Percentiles rank a stretch among this genome's conserved stretches.
Evolutionary conservation across 1,140 invertebrate genomes (phyloP).

Genomic region (Drosophila nannoptera): DNA sequence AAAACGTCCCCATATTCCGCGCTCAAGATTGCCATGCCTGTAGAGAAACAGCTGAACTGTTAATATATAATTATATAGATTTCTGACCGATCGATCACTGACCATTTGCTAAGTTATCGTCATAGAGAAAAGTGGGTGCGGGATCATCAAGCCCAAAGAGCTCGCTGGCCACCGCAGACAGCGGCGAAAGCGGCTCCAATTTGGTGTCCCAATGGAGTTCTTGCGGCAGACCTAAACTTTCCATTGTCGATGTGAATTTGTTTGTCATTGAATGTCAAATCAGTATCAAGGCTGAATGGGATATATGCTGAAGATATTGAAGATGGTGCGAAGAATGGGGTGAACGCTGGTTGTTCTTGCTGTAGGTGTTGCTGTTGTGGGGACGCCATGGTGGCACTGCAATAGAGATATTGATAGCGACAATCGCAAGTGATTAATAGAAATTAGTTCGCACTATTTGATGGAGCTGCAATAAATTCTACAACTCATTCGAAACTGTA

Average conservation of each 20-base stretch:
- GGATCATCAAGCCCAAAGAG: conserved; percentile 66
- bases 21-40: conserved; percentile 48
- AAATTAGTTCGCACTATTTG: conserved; percentile 25
- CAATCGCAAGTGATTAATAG: conserved; percentile 3
- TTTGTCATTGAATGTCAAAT: conserved; percentile 40
- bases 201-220: conserved; percentile 76
- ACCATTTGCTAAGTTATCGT: conserved; percentile 78
- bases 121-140: conserved; percentile 54
- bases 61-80: not conserved
- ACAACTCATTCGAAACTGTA: conserved; percentile 19
- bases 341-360: conserved; percentile 53
- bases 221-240: conserved; percentile 66
- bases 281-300: conserved; percentile 43
- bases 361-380: conserved; percentile 55
- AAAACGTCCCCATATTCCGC: conserved; percentile 29
- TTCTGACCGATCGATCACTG: not conserved
- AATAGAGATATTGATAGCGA: conserved; percentile 5
- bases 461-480: conserved; percentile 29
- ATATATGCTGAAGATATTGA: conserved; percentile 43
- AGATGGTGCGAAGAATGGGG: conserved; percentile 58
- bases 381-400: conserved; percentile 76
- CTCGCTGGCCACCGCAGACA: conserved; percentile 53
- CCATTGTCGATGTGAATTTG: conserved; percentile 58
- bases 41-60: not conserved
- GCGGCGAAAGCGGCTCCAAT: conserved; percentile 67